A percentile compares a stretch with the other conserved stretches of the same genome.
phyloP scores from a whole-genome alignment of 2,888 invertebrate genomes.

The Dendrolimus houi region DNA sequence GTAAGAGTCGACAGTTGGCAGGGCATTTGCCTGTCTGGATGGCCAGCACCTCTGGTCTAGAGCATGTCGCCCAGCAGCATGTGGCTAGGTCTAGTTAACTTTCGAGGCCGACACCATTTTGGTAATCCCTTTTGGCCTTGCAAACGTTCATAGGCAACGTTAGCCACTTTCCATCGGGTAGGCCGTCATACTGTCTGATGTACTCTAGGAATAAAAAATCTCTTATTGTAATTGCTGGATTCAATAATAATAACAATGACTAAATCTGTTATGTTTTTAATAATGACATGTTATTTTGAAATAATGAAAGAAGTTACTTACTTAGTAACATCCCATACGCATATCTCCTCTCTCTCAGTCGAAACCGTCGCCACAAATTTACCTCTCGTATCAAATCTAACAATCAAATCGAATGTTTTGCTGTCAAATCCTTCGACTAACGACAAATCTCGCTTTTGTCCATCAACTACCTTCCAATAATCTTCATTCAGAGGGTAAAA shows the following conservation, averaged over 20 bases:
- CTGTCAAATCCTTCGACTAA: slow-evolving; percentile 58
- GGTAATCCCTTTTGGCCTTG: not conserved
- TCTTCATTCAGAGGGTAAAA: slow-evolving; percentile 75
- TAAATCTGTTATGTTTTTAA: no score
- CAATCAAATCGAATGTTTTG: slow-evolving; percentile 77
- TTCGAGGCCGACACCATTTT: not conserved
- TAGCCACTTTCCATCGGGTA: not conserved
- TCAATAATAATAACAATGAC: no score
- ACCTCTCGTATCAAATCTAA: slow-evolving; percentile 79
- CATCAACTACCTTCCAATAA: slow-evolving; percentile 48
- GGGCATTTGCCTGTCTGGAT: not conserved
- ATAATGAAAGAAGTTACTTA: slow-evolving; percentile 25
- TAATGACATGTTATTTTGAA: no score
- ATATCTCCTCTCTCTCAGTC: slow-evolving; percentile 84
- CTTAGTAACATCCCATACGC: slow-evolving; percentile 85
- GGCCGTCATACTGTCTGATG: not conserved
- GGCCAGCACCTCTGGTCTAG: not conserved
- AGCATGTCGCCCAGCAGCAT: not conserved
- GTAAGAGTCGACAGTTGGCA: not conserved
- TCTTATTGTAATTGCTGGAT: no score
- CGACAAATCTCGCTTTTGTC: slow-evolving; percentile 42
- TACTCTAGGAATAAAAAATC: not conserved
- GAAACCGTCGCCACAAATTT: slow-evolving; percentile 86
- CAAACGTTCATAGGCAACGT: not conserved
- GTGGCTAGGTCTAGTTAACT: not conserved